A percentile compares a stretch with the other conserved stretches of the same genome.
phyloP scores from a whole-genome alignment of 2,888 invertebrate species.

The Ormyrus nitidulus region DNA sequence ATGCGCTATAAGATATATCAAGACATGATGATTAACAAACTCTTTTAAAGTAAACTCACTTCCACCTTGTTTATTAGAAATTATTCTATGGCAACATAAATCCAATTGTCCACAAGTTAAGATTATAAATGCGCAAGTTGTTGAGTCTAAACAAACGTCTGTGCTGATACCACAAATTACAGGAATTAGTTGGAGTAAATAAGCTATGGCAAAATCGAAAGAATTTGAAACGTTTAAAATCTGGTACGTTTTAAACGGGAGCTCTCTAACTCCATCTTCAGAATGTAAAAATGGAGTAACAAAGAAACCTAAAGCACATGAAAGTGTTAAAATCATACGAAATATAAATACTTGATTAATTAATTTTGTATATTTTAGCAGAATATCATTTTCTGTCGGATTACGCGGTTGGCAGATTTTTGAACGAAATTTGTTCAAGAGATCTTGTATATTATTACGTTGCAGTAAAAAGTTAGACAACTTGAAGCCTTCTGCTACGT shows the following conservation, averaged over 20 bases:
- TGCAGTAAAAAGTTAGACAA: neutral
- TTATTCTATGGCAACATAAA: slow-evolving; percentile 8
- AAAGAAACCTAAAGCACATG: neutral
- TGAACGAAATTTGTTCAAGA: neutral
- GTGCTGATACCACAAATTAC: neutral
- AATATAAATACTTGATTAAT: neutral
- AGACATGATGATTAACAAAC: neutral
- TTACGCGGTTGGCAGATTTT: neutral
- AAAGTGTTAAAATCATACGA: neutral
- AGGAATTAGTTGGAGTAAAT: neutral
- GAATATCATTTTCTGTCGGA: neutral
- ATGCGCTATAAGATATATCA: neutral
- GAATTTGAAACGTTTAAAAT: neutral
- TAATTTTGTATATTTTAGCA: neutral
- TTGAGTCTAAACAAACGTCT: slow-evolving; percentile 2
- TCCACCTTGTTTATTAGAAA: neutral
- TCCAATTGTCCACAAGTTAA: slow-evolving; percentile 4
- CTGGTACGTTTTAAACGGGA: neutral
- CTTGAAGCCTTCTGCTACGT: neutral
- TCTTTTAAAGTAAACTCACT: neutral
- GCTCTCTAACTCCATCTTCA: neutral
- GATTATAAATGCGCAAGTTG: neutral
- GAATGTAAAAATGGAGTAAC: neutral
- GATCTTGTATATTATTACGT: neutral
- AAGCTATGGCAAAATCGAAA: neutral